phyloP scores from a whole-genome alignment of 2,888 invertebrate species.

The Aproaerema taeniolella region DNA sequence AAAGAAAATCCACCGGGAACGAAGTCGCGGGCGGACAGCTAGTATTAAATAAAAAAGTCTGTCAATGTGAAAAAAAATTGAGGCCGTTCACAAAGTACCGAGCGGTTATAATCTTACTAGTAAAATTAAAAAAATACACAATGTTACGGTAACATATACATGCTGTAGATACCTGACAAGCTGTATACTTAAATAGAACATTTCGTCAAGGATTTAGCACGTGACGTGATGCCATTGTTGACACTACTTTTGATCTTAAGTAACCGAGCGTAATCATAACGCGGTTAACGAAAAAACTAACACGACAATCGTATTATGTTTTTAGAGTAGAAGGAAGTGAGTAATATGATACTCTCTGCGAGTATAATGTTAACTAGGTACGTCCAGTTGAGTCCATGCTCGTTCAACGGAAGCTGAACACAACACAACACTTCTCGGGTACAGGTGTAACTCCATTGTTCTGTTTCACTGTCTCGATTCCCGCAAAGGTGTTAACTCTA shows the following conservation, averaged over 20 bases:
- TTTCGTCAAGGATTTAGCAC: slow-evolving; percentile 9
- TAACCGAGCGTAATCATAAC: background rate
- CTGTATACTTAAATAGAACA: too few species aligned
- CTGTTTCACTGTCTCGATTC: too few species aligned
- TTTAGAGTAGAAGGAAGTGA: slow-evolving; percentile 11
- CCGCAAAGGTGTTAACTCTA: too few species aligned
- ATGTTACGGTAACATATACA: too few species aligned
- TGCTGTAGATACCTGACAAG: too few species aligned
- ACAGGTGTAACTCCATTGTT: background rate
- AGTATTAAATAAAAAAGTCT: too few species aligned
- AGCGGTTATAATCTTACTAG: too few species aligned
- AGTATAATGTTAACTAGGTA: slow-evolving; percentile 10
- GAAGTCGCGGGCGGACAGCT: too few species aligned
- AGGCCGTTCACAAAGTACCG: too few species aligned
- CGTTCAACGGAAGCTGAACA: slow-evolving; percentile 14
- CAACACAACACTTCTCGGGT: slow-evolving; percentile 6
- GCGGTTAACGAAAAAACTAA: slow-evolving; percentile 4
- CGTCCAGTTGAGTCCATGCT: slow-evolving; percentile 12
- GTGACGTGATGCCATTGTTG: slow-evolving; percentile 6
- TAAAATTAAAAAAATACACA: too few species aligned
- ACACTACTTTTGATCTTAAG: slow-evolving; percentile 5
- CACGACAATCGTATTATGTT: slow-evolving; percentile 5
- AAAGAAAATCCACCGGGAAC: too few species aligned
- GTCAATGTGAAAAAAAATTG: too few species aligned
- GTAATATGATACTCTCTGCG: slow-evolving; percentile 12